Conservation (phyloP, 2,888 invertebrate species). For the Machimus atricapillus region DNA sequence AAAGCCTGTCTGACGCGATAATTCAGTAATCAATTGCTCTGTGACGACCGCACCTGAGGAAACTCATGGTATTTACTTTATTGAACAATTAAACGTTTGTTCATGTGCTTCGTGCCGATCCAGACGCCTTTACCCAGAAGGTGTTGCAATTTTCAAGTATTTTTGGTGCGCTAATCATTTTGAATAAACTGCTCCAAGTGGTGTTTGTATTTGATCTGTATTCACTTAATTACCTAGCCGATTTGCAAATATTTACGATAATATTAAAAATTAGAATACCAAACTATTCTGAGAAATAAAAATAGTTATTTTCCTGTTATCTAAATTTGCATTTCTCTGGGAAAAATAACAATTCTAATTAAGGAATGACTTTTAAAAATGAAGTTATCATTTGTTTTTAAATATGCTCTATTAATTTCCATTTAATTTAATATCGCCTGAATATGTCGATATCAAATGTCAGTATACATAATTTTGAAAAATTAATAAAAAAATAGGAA, state of each 20-base stretch:
- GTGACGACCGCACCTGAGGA: neutral
- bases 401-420: no score
- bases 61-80: neutral
- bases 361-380: no score
- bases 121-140: neutral
- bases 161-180: neutral
- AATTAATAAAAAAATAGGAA: no score
- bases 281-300: neutral
- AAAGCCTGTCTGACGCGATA: neutral
- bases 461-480: neutral
- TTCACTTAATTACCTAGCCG: neutral
- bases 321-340: neutral
- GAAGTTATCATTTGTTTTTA: no score
- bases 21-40: neutral
- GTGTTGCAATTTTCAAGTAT: neutral
- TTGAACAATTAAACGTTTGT: neutral
- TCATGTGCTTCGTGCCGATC: neutral
- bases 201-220: neutral
- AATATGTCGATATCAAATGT: no score
- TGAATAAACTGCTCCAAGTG: neutral
- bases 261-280: neutral
- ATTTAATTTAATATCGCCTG: no score
- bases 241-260: neutral
- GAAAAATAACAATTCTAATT: neutral
- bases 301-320: neutral